Evolutionary conservation across 1,140 invertebrate genomes (phyloP), one percentile per base, ranked within the genome.

Genomic region (Lordiphosa collinella): DNA sequence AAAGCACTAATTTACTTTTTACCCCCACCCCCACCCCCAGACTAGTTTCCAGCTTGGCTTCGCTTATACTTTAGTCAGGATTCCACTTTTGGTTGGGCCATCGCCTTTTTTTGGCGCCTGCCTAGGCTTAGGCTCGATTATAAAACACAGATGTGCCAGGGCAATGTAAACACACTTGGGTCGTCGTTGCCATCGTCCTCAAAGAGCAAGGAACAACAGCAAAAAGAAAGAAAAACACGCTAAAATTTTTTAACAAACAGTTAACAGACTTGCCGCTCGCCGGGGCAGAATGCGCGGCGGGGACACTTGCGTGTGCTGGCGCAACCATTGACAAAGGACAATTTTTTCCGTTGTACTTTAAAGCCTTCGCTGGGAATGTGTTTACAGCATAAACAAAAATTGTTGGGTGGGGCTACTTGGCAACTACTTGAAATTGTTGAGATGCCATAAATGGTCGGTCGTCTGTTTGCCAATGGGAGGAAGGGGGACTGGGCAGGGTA

Each of bases 1-100:
- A 85, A 79, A 85, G 80, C 80, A 85, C 80, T 85, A 85, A 85
- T 85, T 86, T 85, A 85, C 80, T 71, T 80, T 86, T 16, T 43
- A 11, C 2, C 12, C 18, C n/a, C 16, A 9, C 16, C 9, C 10
- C 5, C 25, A 8, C 40, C 12, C n/a, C 6, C 41, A 41, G 58
- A 40, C 41, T 34, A 54, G 64, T 43, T 62, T 34, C 25, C 10
- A 52, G 46, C 46, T 53, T 13, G 10, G 36, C 35, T 34, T 35
- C 38, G 11, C 34, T 31, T 47, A 13, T 54, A 31, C 44, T 37
- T 54, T 62, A 44, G 38, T 50, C 40, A 12, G 41, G 38, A 35
- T 67, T 63, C 36, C 48, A 44, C 50, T 60, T 47, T 54, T 60
- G 56, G 56, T 78, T 60, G 35, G 46, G 36, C 34, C 31, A 34